phyloP scores from a whole-genome alignment of 2,113 vertebrate genomes.

The Daphoenositta chrysoptera region DNA sequence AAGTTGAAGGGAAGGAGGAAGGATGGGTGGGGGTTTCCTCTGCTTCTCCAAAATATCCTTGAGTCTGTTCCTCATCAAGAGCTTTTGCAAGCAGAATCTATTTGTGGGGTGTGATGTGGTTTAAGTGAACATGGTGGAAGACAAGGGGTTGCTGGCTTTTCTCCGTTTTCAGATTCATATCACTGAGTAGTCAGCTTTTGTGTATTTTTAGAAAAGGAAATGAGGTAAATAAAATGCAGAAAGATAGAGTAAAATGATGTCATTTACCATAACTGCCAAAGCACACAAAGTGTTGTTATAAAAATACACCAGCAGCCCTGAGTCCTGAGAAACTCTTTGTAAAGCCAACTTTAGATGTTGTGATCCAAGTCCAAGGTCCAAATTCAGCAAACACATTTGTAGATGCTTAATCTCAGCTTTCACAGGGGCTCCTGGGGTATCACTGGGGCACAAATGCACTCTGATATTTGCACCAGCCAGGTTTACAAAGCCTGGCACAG shows the following conservation, averaged over 20 bases:
- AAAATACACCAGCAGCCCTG: constrained; percentile 2
- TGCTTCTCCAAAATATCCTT: neutral
- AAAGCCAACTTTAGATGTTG: neutral
- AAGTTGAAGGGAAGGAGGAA: neutral
- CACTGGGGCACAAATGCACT: neutral
- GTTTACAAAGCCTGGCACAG: neutral
- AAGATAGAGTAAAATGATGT: constrained; percentile 33
- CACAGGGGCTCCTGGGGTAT: neutral
- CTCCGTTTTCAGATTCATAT: neutral
- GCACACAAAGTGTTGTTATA: neutral
- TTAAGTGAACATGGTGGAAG: neutral
- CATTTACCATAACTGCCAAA: constrained; percentile 32
- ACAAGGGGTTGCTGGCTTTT: neutral
- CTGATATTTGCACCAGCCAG: neutral
- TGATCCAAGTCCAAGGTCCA: neutral
- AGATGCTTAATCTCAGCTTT: neutral
- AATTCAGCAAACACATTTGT: neutral
- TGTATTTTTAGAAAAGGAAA: constrained; percentile 45
- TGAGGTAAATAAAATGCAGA: constrained; percentile 16
- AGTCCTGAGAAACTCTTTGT: neutral
- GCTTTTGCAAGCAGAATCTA: neutral
- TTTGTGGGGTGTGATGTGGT: neutral
- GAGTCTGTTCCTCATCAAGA: neutral
- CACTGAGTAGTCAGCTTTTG: neutral
- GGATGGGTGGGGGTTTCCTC: neutral